Evolutionary conservation across 2,797 vertebrate genomes (phyloP).

Genomic region (Ctenochaetus hawaiiensis): DNA sequence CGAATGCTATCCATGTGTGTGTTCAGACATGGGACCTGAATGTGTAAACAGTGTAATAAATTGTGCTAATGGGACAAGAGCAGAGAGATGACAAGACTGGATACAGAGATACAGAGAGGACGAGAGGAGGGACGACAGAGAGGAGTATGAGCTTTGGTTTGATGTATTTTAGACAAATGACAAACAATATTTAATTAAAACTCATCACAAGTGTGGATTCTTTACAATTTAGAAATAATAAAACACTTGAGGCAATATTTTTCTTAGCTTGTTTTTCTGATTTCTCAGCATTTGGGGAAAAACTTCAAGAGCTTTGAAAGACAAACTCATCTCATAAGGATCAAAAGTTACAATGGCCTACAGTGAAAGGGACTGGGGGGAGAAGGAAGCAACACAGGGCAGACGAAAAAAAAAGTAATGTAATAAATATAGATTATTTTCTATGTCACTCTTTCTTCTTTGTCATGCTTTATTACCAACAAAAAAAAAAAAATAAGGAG

Average conservation of each 20-base stretch:
- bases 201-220: slow-evolving; percentile 3
- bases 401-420: slow-evolving; percentile 3
- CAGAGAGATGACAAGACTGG: slow-evolving; percentile 10
- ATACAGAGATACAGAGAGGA: background rate
- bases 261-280: background rate
- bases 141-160: slow-evolving; percentile 2
- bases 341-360: slow-evolving; percentile 18
- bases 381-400: too few relatives aligned
- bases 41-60: slow-evolving; percentile 82
- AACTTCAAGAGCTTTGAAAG: slow-evolving; percentile 29
- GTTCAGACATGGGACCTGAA: slow-evolving; percentile 68
- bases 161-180: slow-evolving; percentile 30
- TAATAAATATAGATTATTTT: slow-evolving; percentile 13
- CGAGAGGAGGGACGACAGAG: background rate
- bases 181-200: slow-evolving; percentile 15
- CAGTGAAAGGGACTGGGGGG: slow-evolving; percentile 7
- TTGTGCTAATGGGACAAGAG: slow-evolving; percentile 44
- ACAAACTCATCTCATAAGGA: slow-evolving; percentile 4
- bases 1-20: slow-evolving; percentile 37
- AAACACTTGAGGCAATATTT: slow-evolving; percentile 7
- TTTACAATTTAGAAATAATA: slow-evolving; percentile 18
- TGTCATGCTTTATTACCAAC: too few relatives aligned
- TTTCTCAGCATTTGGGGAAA: slow-evolving; percentile 21
- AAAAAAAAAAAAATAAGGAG: background rate
- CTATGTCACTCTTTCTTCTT: too few relatives aligned